Base-by-base conservation (phyloP, 2,113 vertebrate species). In the Urocynchramus pylzowi region DNA sequence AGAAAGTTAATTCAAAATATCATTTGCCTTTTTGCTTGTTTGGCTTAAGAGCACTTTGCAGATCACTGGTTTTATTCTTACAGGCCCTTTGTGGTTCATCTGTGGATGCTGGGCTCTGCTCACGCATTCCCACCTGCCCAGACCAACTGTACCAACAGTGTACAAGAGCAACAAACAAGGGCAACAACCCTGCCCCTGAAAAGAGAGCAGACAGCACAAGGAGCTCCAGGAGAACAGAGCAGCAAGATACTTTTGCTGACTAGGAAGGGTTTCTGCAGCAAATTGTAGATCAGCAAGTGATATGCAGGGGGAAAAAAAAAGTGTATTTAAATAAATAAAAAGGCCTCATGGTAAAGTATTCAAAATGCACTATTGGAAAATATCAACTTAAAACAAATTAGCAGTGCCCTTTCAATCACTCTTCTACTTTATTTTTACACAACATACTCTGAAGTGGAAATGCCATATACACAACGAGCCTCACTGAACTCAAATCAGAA, bases 141-240 rank as follows among this genome's bases (percentile, higher is more conserved):
- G 30, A 44, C 23, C 47, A 6, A 45, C 37, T n/a, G n/a, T n/a
- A n/a, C n/a, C n/a, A n/a, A n/a, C 1, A n/a, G 47, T 0, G 0
- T 16, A 21, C 73, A 71, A 33, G 59, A 37, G 20, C 26, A 1
- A 39, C 42, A 17, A 60, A 13, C 7, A 20, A 47, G 31, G n/a
- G 42, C 8, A 77, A 39, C 23, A 52, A 11, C 17, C 18, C 59
- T 24, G 20, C 3, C 41, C 50, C 69, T 52, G 9, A 24, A 57
- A 45, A 41, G 27, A 49, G 41, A 44, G 23, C 26, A 26, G 22
- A 19, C n/a, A 85, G 30, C 39, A 39, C 4, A 80, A 31, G 21
- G 17, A 49, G 47, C 47, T 45, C 39, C 12, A 26, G 33, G 13
- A 69, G 13, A 74, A 60, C 5, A 81, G 24, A 80, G 18, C 0